Conservation (phyloP, 2,888 invertebrate species). For the Exephanes ischioxanthus region DNA sequence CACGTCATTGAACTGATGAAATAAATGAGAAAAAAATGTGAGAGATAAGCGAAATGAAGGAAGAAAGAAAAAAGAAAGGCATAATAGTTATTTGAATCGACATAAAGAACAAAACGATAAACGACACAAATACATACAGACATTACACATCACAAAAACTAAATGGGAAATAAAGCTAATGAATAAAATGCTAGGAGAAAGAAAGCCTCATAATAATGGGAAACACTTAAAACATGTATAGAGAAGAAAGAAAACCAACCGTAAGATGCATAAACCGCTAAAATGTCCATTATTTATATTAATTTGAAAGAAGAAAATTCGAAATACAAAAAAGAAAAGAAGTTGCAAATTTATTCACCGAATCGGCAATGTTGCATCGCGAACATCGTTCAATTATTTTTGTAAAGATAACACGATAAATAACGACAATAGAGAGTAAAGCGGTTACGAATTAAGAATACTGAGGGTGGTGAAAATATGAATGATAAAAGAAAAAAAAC, state of each 20-base stretch:
- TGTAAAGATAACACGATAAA: constrained; percentile 76
- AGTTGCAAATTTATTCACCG: constrained; percentile 74
- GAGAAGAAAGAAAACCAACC: constrained; percentile 40
- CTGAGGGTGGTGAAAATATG: constrained; percentile 47
- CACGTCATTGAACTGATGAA: constrained; percentile 74
- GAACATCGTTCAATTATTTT: constrained; percentile 83
- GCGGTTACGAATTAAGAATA: constrained; percentile 40
- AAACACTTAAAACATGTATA: constrained; percentile 41
- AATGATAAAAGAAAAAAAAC: constrained; percentile 59
- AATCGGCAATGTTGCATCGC: constrained; percentile 79
- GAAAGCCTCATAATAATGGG: constrained; percentile 52
- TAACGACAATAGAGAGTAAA: constrained; percentile 56
- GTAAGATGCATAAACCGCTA: constrained; percentile 68
- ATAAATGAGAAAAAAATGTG: constrained; percentile 59
- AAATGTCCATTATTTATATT: constrained; percentile 73
- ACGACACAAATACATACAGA: neutral
- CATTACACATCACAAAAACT: constrained; percentile 38
- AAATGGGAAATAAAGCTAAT: constrained; percentile 58
- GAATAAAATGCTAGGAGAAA: constrained; percentile 34
- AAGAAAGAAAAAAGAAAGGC: neutral
- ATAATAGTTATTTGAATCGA: constrained; percentile 49
- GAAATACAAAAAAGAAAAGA: constrained; percentile 37
- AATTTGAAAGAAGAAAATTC: constrained; percentile 52
- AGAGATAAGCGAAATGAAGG: constrained; percentile 10
- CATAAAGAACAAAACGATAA: constrained; percentile 22